Evolutionary conservation across 2,797 vertebrate species (phyloP), one percentile per base, ranked within the genome.

Genomic region (Karalla daura): DNA sequence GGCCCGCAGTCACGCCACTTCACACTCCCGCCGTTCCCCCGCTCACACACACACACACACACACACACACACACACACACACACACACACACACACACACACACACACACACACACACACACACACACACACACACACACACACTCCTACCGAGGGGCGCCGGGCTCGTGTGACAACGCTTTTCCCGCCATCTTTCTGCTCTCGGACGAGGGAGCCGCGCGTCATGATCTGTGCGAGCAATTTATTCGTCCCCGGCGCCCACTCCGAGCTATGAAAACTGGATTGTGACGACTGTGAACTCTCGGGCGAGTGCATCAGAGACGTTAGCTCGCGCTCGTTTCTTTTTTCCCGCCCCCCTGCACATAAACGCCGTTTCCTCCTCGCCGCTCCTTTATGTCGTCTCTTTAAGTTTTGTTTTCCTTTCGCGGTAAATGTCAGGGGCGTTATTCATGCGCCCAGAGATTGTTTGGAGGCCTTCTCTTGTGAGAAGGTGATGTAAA

Each of bases 1-100:
- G 49, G 72, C 50, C 46, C 11, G 32, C 58, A 79, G 78, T 81
- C 85, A 86, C 72, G 76, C 64, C 74, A 80, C 61, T 56, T 72
- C 46, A 61, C 32, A 50, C 61, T 20, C 37, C 15, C 17, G 39
- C 78, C 83, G 83, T 86, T 86, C 65, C 69, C 71, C 76, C 70
- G n/a, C n/a, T n/a, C 78, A 77, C 78, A 40, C 76, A 71, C 65
- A 21, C 50, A 23, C 28, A 49, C 64, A 52, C 8, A 7, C 21
- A 41, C 21, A 40, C 58, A 61, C 68, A 56, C 47, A 33, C 59
- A 41, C 17, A 70, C 43, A n/a, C 78, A 77, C 78, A 40, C 76
- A 71, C 65, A 21, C 50, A 23, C 28, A 49, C 64, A 52, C 8
- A 7, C 21, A 41, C 21, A 40, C 58, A 61, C 68, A 56, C 47